Base-by-base conservation (phyloP, 2,888 invertebrate genomes). In the Arge pagana region DNA sequence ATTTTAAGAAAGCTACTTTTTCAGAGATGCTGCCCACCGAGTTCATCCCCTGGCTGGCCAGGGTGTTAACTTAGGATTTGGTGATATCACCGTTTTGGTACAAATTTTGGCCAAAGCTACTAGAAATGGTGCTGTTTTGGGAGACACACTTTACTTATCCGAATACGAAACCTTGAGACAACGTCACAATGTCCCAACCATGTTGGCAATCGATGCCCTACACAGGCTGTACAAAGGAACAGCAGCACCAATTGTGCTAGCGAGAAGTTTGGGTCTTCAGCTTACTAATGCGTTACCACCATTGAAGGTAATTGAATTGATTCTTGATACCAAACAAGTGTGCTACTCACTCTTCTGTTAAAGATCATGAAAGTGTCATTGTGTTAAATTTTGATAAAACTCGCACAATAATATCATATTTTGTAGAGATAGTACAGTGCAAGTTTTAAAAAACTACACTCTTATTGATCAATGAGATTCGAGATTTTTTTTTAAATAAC, bases 1-100 rank as follows among this genome's bases (percentile, higher is more conserved):
- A 35, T 19, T 21, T 11, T 10, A 33, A 1, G 7, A 21, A 3
- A 19, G 4, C 11, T 42, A 26, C 2, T 19, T 19, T 18, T 40
- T 21, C 66, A 90, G 90, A 0, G 93, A 93, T 77, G 90, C 93
- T 33, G 89, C 93, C 0, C 90, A 97, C 78, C 83, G 95, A 59
- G 85, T 98, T 15, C 98, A 99, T 78, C 98, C 98, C 0, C 76
- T 99, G 60, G 98, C 98, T 28, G 98, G 98, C 0, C 97, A 97
- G 79, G 99, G 99, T 5, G 94, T 97, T 0, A 99, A 99, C 80
- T 81, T 99, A 36, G 99, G 99, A 1, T 96, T 98, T 74, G 93
- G 94, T 5, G 99, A 99, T 79, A 88, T 96, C 0, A 78, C 81
- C 23, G 83, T 84, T 59, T 80, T 99, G n/a, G 83, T 86, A 0